A percentile compares a stretch with the other conserved stretches of the same genome.
These are phyloP conservation scores for Xerus inauris DNA, from an alignment of 2,113 vertebrate species.

Conservation along the genomic window DNA sequence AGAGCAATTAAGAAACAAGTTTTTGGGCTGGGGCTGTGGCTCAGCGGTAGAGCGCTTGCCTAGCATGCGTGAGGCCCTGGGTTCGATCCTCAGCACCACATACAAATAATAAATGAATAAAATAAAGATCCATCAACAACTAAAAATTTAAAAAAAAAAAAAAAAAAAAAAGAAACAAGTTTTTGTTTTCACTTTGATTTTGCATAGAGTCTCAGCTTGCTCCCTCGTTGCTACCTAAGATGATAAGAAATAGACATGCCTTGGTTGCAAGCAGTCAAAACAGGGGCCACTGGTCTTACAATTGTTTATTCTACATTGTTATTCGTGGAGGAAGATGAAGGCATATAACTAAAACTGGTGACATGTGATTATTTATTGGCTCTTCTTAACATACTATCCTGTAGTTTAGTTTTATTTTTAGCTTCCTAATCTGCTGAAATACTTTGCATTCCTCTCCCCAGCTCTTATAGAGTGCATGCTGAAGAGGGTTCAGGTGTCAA, in stretches of 20 bases:
- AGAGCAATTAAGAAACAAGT: not conserved
- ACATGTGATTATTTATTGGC: not conserved
- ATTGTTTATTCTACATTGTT: not conserved
- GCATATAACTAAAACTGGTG: not conserved
- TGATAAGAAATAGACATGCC: not conserved
- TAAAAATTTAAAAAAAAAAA: too few species aligned
- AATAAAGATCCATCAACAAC: too few species aligned
- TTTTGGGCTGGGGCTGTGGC: too few species aligned
- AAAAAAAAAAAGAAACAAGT: too few species aligned
- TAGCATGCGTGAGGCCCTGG: too few species aligned
- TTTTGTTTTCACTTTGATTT: not conserved
- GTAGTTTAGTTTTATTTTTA: not conserved
- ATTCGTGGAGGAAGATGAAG: not conserved
- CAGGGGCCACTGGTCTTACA: fast-evolving
- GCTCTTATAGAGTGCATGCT: not conserved
- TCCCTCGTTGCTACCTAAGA: not conserved
- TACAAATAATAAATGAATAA: too few species aligned
- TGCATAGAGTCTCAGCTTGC: not conserved
- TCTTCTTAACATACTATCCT: not conserved
- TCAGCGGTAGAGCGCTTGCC: too few species aligned
- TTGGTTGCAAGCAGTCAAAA: not conserved
- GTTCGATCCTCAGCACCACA: too few species aligned
- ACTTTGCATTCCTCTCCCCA: too few species aligned
- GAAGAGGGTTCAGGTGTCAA: not conserved
- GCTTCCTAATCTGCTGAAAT: not conserved